Evolutionary conservation across 2,888 invertebrate species (phyloP).

Genomic region (Coronaproctus castanopsis): DNA sequence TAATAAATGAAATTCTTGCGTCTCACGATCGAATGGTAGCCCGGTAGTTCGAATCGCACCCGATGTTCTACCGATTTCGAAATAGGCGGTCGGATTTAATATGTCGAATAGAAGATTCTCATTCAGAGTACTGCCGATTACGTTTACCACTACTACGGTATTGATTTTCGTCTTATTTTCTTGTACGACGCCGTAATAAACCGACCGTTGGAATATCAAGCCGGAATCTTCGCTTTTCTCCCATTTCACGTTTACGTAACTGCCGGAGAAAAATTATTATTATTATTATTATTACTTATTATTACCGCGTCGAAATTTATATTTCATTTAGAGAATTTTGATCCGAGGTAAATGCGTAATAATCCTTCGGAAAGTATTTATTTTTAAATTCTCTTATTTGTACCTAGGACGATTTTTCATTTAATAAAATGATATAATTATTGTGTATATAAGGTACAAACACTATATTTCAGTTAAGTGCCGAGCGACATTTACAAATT

Average conservation of each 20-base stretch:
- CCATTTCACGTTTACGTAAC: slow-evolving; percentile 40
- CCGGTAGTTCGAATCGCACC: slow-evolving; percentile 77
- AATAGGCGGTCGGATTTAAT: slow-evolving; percentile 67
- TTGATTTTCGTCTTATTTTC: slow-evolving; percentile 70
- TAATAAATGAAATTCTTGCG: slow-evolving; percentile 54
- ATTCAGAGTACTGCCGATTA: slow-evolving; percentile 67
- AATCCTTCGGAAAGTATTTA: not conserved
- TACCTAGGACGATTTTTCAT: too few relatives aligned
- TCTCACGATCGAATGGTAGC: slow-evolving; percentile 66
- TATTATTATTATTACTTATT: too few relatives aligned
- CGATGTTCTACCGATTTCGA: slow-evolving; percentile 69
- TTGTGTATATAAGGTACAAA: too few relatives aligned
- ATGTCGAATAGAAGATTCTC: slow-evolving; percentile 72
- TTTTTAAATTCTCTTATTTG: too few relatives aligned
- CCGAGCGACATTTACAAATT: too few relatives aligned
- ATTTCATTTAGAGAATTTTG: too few relatives aligned
- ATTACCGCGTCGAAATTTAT: too few relatives aligned
- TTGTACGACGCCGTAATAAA: slow-evolving; percentile 56
- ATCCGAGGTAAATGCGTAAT: not conserved
- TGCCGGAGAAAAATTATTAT: slow-evolving; percentile 11
- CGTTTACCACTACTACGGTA: slow-evolving; percentile 64
- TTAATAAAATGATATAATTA: too few relatives aligned
- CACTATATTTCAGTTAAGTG: too few relatives aligned
- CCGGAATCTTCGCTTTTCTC: slow-evolving; percentile 50
- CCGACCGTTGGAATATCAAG: slow-evolving; percentile 53